Conservation (phyloP, 2,797 vertebrate species). For the Danionella dracula region DNA sequence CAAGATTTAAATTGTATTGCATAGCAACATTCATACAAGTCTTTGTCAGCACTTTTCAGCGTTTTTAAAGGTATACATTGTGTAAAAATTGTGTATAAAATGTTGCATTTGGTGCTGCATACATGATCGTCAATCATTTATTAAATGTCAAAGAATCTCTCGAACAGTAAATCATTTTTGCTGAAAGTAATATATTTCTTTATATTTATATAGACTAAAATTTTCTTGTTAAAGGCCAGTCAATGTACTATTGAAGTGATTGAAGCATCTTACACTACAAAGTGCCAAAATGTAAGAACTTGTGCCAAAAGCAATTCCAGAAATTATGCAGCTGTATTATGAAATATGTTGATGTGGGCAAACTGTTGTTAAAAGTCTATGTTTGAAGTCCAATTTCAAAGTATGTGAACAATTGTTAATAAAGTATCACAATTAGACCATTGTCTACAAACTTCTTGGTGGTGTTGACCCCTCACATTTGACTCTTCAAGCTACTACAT, state of each 20-base stretch:
- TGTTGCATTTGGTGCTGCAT: constrained; percentile 10
- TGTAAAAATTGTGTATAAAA: constrained; percentile 2
- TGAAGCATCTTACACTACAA: constrained; percentile 30
- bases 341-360: constrained; percentile 19
- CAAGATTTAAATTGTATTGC: too few relatives aligned
- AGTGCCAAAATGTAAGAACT: constrained; percentile 37
- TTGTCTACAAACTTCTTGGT: too few relatives aligned
- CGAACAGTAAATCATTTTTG: background rate
- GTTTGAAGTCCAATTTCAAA: constrained; percentile 24
- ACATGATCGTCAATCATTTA: constrained; percentile 6
- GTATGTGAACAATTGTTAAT: constrained; percentile 1
- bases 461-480: too few relatives aligned
- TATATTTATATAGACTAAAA: background rate
- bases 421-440: too few relatives aligned
- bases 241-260: constrained; percentile 6
- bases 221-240: constrained; percentile 1
- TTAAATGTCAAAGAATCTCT: background rate
- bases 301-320: constrained; percentile 14
- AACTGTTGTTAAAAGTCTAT: constrained; percentile 19
- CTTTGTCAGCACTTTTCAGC: constrained; percentile 1
- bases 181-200: background rate
- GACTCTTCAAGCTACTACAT: too few relatives aligned
- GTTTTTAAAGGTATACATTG: background rate
- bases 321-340: constrained; percentile 30
- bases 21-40: too few relatives aligned